Evolutionary conservation across 2,113 vertebrate species (phyloP).

Genomic region (Eubucco bourcierii): DNA sequence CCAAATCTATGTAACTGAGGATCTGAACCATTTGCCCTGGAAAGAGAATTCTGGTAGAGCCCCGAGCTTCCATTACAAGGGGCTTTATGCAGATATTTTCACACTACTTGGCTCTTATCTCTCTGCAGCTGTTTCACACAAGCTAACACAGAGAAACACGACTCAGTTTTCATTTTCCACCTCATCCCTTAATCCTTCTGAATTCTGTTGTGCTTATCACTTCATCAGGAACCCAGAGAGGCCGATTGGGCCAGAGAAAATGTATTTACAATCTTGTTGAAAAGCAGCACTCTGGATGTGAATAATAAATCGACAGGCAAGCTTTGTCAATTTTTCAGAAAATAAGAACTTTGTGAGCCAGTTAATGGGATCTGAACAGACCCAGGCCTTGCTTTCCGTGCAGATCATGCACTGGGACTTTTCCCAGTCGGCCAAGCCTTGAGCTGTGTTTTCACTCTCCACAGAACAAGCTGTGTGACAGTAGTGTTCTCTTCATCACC

Average conservation of each 20-base stretch:
- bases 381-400: conserved; percentile 2
- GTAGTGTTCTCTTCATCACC: not conserved
- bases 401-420: not conserved
- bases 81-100: conserved; percentile 19
- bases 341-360: conserved; percentile 63
- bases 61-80: not conserved
- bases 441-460: not conserved
- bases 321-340: conserved; percentile 42
- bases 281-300: conserved; percentile 25
- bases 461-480: not conserved
- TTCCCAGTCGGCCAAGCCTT: not conserved
- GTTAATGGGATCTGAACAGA: conserved; percentile 68
- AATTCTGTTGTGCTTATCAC: conserved; percentile 54
- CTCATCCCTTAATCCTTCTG: conserved; percentile 43
- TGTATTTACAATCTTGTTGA: conserved; percentile 51
- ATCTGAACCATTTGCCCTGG: not conserved
- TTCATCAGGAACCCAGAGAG: conserved; percentile 32
- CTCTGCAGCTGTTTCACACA: conserved; percentile 2
- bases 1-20: not conserved
- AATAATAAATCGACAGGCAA: conserved; percentile 65
- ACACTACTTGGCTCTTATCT: conserved; percentile 16
- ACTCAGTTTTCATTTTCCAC: conserved; percentile 54
- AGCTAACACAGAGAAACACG: conserved; percentile 30
- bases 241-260: conserved; percentile 46
- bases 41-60: not conserved